Evolutionary conservation across 2,888 invertebrate species (phyloP).

Genomic region (Apoda limacodes): DNA sequence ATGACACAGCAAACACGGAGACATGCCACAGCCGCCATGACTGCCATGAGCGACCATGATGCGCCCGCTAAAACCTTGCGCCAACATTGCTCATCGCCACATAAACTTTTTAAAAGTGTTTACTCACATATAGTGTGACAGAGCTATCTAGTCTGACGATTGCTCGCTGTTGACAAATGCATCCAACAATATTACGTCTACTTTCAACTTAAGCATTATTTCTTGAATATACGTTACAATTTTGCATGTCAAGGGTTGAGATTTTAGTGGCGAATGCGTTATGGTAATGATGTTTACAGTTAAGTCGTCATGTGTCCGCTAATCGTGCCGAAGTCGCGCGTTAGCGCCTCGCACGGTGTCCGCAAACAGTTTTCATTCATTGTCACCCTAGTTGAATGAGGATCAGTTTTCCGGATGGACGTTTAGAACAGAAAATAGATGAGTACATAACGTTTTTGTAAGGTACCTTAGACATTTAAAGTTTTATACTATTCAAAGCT

Average conservation of each 20-base stretch:
- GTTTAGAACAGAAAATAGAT: no score
- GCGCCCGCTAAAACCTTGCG: conserved; percentile 54
- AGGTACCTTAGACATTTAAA: no score
- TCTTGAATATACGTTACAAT: conserved; percentile 22
- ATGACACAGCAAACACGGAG: conserved; percentile 40
- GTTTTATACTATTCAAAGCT: no score
- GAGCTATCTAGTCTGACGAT: conserved; percentile 53
- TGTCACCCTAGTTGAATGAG: conserved; percentile 53
- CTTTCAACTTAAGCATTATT: conserved; percentile 18
- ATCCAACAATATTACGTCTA: conserved; percentile 16
- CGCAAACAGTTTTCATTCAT: conserved; percentile 59
- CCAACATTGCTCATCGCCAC: conserved; percentile 60
- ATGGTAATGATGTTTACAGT: conserved; percentile 66
- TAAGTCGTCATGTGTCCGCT: conserved; percentile 60
- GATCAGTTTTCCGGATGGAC: conserved; percentile 30
- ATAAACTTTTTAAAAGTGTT: conserved; percentile 68
- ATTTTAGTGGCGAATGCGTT: conserved; percentile 27
- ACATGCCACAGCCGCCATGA: conserved; percentile 33
- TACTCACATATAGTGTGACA: conserved; percentile 50
- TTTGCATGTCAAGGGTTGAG: conserved; percentile 16
- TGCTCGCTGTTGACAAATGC: conserved; percentile 42
- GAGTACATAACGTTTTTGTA: no score
- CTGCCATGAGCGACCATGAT: conserved; percentile 54
- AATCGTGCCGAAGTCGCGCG: conserved; percentile 54
- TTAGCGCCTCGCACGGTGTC: conserved; percentile 68